These are phyloP conservation scores for Drosophila simulans DNA, from an alignment of 1,140 invertebrate species.

Conservation along the genomic window DNA sequence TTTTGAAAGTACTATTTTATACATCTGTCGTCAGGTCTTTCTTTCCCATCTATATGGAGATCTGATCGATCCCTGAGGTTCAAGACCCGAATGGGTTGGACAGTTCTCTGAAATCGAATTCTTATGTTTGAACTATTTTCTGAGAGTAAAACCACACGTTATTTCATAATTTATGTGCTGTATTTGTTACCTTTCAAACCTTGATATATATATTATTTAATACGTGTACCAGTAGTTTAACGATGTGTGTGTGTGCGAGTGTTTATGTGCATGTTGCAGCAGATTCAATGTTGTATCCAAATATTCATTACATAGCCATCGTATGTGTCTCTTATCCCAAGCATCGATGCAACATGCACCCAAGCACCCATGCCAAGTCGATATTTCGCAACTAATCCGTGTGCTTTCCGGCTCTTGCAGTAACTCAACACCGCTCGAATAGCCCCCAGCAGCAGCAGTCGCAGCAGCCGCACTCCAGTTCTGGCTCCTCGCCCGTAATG, in stretches of 20 bases:
- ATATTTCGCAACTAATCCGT: slow-evolving; percentile 11
- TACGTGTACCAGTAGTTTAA: slow-evolving; percentile 30
- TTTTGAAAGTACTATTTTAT: not conserved
- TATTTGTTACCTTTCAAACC: slow-evolving; percentile 2
- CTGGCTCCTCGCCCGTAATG: slow-evolving; percentile 84
- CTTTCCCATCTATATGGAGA: slow-evolving; percentile 3
- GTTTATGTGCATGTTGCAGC: slow-evolving; percentile 64
- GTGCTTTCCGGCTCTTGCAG: slow-evolving; percentile 55
- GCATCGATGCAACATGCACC: slow-evolving; percentile 47
- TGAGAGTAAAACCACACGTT: not conserved
- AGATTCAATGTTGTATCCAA: slow-evolving; percentile 42
- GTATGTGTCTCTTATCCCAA: slow-evolving; percentile 12
- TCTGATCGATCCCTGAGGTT: slow-evolving; percentile 16
- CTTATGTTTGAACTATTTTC: not conserved
- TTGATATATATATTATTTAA: slow-evolving; percentile 12
- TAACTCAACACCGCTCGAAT: slow-evolving; percentile 85
- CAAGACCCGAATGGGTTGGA: slow-evolving; percentile 19
- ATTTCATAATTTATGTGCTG: slow-evolving; percentile 23
- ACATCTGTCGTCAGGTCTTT: slow-evolving; percentile 2
- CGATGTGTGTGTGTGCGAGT: slow-evolving; percentile 15
- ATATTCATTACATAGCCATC: slow-evolving; percentile 27
- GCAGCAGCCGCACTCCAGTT: slow-evolving; percentile 78
- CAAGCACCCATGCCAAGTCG: slow-evolving; percentile 51
- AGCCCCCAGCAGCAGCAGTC: slow-evolving; percentile 78
- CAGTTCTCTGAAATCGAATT: slow-evolving; percentile 22